Percentiles rank a stretch among this genome's conserved stretches.
These are phyloP conservation scores for Sarcophaga peregrina DNA, from an alignment of 1,140 invertebrate genomes.

Conservation along the genomic window DNA sequence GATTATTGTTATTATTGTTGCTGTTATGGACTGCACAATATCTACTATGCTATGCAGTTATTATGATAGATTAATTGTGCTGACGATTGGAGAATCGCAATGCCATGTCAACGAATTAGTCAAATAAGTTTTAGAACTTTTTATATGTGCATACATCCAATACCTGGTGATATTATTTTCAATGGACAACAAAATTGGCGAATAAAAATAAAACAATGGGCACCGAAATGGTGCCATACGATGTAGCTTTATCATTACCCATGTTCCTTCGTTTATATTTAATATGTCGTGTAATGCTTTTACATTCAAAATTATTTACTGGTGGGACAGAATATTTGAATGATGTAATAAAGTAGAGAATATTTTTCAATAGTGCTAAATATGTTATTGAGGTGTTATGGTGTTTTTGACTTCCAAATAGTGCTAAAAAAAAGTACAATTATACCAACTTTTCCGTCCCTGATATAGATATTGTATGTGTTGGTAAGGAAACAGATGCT, in stretches of 20 bases:
- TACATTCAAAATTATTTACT: constrained; percentile 99
- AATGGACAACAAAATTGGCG: constrained; percentile 94
- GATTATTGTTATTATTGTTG: too few species aligned
- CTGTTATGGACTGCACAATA: neutral
- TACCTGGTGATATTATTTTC: constrained; percentile 95
- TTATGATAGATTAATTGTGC: constrained; percentile 99
- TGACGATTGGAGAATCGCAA: constrained; percentile 99
- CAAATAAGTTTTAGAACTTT: constrained; percentile 93
- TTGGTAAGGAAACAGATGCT: too few species aligned
- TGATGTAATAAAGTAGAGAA: too few species aligned
- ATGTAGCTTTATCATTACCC: constrained; percentile 95
- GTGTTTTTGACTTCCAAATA: too few species aligned
- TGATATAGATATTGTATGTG: too few species aligned
- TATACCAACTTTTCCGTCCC: too few species aligned
- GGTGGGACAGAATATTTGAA: too few species aligned
- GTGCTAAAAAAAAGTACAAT: too few species aligned
- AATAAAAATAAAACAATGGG: constrained; percentile 89
- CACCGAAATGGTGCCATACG: constrained; percentile 87
- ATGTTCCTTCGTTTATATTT: constrained; percentile 99
- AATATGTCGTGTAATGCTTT: constrained; percentile 98
- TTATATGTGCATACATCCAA: constrained; percentile 97
- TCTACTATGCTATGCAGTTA: constrained; percentile 83
- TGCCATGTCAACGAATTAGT: constrained; percentile 95
- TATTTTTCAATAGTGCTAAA: too few species aligned
- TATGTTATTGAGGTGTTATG: too few species aligned